A percentile compares a stretch with the other conserved stretches of the same genome.
phyloP scores from a whole-genome alignment of 1,140 invertebrate species.

The Araneus ventricosus region DNA sequence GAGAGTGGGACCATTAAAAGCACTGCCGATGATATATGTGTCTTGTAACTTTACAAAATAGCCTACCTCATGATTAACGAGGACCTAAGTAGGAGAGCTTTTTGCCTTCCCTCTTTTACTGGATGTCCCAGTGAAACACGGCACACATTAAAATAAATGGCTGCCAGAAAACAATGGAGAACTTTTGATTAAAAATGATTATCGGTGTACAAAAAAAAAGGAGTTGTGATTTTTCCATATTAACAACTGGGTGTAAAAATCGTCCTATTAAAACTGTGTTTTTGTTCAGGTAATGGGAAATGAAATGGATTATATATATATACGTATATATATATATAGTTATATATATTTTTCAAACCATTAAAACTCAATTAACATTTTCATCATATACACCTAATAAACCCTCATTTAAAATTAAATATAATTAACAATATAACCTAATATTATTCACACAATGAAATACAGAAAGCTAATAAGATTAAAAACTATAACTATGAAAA shows the following conservation, averaged over 20 bases:
- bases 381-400: too few relatives aligned
- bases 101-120: neutral
- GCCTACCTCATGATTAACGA: conserved; percentile 59
- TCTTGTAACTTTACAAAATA: conserved; percentile 57
- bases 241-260: neutral
- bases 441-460: too few relatives aligned
- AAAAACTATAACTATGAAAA: too few relatives aligned
- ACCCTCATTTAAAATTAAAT: too few relatives aligned
- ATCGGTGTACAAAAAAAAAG: neutral
- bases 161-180: conserved; percentile 12
- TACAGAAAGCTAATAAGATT: too few relatives aligned
- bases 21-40: conserved; percentile 59
- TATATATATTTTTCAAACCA: too few relatives aligned
- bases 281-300: neutral
- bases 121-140: neutral
- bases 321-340: too few relatives aligned
- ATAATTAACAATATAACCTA: too few relatives aligned
- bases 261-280: neutral
- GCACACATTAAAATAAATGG: conserved; percentile 61
- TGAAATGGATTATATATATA: neutral
- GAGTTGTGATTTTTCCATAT: neutral
- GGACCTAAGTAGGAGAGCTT: neutral
- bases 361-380: too few relatives aligned
- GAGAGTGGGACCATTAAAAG: conserved; percentile 41
- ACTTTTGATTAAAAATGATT: conserved; percentile 52